Conservation (phyloP, 1,140 invertebrate genomes). For the Acromyrmex heyeri region DNA sequence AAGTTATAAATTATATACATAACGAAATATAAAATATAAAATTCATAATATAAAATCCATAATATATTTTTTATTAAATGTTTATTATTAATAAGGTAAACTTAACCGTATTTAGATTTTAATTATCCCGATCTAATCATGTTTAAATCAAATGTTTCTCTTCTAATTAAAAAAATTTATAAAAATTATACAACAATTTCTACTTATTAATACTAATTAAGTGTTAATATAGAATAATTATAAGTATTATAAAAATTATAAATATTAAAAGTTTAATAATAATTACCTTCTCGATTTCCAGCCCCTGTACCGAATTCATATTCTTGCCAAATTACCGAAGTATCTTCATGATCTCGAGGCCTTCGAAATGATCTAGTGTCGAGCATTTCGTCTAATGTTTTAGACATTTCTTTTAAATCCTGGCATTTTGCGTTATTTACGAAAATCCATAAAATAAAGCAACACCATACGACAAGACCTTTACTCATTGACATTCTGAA, state of each 20-base stretch:
- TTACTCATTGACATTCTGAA: conserved; percentile 48
- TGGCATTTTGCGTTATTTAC: background rate
- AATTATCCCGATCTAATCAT: background rate
- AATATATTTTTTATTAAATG: background rate
- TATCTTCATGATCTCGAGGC: conserved; percentile 28
- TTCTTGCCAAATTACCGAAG: conserved; percentile 71
- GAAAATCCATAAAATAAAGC: conserved; percentile 40
- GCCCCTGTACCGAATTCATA: conserved; percentile 75
- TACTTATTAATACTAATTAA: background rate
- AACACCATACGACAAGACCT: background rate
- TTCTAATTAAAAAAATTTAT: background rate
- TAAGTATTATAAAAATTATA: too few species aligned
- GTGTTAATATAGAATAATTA: background rate
- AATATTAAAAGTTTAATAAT: background rate
- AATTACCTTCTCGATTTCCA: conserved; percentile 79
- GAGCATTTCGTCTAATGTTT: conserved; percentile 30
- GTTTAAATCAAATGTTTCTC: background rate
- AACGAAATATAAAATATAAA: background rate
- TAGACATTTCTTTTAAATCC: background rate
- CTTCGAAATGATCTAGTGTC: background rate
- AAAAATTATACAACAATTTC: background rate
- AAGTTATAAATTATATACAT: background rate
- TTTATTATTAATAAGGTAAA: background rate
- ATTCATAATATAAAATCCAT: background rate
- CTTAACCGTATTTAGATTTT: conserved; percentile 5